Evolutionary conservation across 2,888 invertebrate genomes (phyloP), one percentile per base, ranked within the genome.

Genomic region (Linnaemya vulpina): DNA sequence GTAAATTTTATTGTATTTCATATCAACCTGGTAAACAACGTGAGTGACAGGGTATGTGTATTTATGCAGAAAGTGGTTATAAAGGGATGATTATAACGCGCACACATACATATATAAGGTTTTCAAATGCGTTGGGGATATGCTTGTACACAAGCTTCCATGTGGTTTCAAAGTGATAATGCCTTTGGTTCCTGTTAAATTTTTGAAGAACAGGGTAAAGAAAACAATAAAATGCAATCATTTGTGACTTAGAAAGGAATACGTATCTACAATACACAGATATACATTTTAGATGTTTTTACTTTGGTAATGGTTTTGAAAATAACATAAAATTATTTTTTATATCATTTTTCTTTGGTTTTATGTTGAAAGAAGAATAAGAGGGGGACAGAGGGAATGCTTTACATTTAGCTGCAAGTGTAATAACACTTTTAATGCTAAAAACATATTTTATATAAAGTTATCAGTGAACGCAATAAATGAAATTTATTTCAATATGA

Each of bases 181-280:
- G n/a, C 55, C 10, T 0, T 51, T 35, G 11, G 20, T 22, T 70
- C 4, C 7, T 43, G 43, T 1, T 43, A 40, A 15, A 15, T 15
- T 22, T 20, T 63, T 9, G 9, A 43, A 20, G 20, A 3, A 55
- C n/a, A n/a, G 11, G 20, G 22, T n/a, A 13, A 20, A 40, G 65
- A 76, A 84, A 77, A 78, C 76, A 84, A 84, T 74, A 70, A 84
- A 84, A 81, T 70, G 77, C 74, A 81, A 78, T 80, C 62, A 81
- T 77, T 62, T 67, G 55, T 63, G 43, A 67, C 43, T 79, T 84
- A 55, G 8, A 40, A 74, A 46, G 30, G 40, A 51, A 60, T 22
- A 60, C 22, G 40, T 40, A 11, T 11, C 10, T 11, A 13, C 3
- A 40, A 11, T 40, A 68, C 11, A 67, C 55, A 30, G 1, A 40